phyloP scores from a whole-genome alignment of 2,888 invertebrate genomes.

The Monochamus alternatus region DNA sequence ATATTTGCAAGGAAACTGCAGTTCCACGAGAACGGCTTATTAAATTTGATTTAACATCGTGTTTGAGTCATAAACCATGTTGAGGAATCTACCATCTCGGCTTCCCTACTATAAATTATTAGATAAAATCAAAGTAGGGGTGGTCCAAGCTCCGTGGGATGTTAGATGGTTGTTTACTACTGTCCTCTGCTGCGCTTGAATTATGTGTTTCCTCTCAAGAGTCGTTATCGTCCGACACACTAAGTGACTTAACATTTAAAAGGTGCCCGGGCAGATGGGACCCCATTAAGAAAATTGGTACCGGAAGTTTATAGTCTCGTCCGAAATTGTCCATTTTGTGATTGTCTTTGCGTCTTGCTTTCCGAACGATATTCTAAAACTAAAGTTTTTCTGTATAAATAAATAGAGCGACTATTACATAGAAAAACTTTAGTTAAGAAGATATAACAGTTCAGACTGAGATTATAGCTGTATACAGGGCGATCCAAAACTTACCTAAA shows the following conservation, averaged over 20 bases:
- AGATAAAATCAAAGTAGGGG: constrained; percentile 33
- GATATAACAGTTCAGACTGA: no score
- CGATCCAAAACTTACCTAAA: no score
- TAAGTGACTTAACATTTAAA: not conserved
- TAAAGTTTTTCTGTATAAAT: no score
- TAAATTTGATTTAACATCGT: constrained; percentile 9
- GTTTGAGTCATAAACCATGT: not conserved
- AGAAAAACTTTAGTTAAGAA: no score
- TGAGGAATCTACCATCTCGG: constrained; percentile 14
- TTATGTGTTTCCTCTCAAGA: constrained; percentile 3
- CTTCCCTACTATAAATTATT: constrained; percentile 28
- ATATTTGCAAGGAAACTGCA: not conserved
- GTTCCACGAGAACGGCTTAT: not conserved
- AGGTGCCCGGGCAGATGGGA: not conserved
- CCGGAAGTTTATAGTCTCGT: no score
- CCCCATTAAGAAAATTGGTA: no score
- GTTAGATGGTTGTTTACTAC: constrained; percentile 25
- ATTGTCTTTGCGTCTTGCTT: no score
- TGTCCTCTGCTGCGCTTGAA: constrained; percentile 12
- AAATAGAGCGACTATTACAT: no score
- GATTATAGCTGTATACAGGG: no score
- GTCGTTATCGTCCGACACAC: not conserved
- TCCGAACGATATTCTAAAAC: no score
- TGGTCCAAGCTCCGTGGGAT: constrained; percentile 11
- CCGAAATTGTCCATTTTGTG: no score